Percentiles rank a stretch among this genome's conserved stretches.
Conservation (phyloP, 2,113 vertebrate genomes). For the Microtus richardsoni region DNA sequence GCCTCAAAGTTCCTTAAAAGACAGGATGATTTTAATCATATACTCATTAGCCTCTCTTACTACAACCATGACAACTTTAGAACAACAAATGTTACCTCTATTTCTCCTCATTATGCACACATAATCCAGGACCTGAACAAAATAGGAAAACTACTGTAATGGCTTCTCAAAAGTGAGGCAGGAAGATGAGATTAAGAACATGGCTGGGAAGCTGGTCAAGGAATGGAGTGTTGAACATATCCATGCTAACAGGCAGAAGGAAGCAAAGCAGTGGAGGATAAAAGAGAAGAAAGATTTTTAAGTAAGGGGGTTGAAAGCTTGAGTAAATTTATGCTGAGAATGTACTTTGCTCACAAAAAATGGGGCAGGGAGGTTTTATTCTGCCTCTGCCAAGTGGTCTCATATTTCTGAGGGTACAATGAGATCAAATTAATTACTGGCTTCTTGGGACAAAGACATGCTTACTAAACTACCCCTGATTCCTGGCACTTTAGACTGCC, state of each 20-base stretch:
- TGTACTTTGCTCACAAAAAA: slow-evolving; percentile 46
- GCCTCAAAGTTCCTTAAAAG: background rate
- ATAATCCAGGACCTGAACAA: background rate
- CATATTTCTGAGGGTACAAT: background rate
- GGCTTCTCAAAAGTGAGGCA: background rate
- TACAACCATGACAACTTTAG: background rate
- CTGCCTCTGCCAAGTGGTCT: slow-evolving; percentile 33
- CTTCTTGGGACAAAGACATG: background rate
- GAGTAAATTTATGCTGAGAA: background rate
- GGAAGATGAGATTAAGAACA: background rate
- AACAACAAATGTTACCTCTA: background rate
- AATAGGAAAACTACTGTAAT: background rate
- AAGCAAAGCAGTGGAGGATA: background rate
- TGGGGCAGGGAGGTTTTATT: background rate
- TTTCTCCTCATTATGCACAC: background rate
- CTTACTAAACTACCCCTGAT: background rate
- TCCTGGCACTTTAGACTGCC: background rate
- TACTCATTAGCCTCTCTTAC: background rate
- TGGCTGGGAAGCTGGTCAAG: background rate
- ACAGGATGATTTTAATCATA: background rate
- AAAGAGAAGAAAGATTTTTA: background rate
- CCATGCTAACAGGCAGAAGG: background rate
- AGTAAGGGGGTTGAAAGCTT: background rate
- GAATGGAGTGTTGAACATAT: background rate
- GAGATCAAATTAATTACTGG: slow-evolving; percentile 35